phyloP scores from a whole-genome alignment of 2,113 vertebrate genomes.

The Ophiodon elongatus region DNA sequence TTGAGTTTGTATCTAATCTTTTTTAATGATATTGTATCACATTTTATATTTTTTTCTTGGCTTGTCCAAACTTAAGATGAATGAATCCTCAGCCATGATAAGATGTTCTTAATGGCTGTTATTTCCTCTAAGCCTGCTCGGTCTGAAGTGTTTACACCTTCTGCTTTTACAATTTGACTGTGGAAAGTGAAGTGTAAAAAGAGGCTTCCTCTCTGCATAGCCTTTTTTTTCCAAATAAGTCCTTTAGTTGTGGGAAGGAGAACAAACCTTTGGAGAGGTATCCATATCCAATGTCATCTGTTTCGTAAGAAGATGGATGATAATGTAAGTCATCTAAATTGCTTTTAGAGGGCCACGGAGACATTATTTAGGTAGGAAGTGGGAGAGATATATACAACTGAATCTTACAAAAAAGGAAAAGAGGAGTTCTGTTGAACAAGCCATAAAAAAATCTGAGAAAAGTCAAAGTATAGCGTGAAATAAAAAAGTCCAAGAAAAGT shows the following conservation, averaged over 20 bases:
- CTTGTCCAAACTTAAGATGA: constrained; percentile 8
- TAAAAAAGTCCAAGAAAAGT: not conserved
- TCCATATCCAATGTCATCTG: constrained; percentile 31
- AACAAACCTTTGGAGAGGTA: not conserved
- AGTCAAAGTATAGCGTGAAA: not conserved
- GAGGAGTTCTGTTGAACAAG: not conserved
- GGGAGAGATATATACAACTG: constrained; percentile 13
- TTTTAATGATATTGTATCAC: constrained; percentile 13
- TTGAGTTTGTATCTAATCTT: not conserved
- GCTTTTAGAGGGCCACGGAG: constrained; percentile 11
- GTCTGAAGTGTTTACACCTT: constrained; percentile 46
- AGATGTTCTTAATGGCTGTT: not conserved
- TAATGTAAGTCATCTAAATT: constrained; percentile 31
- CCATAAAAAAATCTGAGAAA: no score
- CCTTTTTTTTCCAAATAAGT: not conserved
- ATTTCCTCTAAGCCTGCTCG: constrained; percentile 2
- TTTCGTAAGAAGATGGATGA: constrained; percentile 42
- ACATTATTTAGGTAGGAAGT: constrained; percentile 16
- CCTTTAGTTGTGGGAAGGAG: constrained; percentile 9
- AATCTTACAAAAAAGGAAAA: not conserved
- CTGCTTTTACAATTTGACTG: constrained; percentile 31
- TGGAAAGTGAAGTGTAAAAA: constrained; percentile 23
- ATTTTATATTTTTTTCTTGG: constrained; percentile 21
- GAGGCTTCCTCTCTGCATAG: not conserved
- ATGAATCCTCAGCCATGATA: not conserved